Percentiles rank a stretch among this genome's conserved stretches.
Evolutionary conservation across 2,888 invertebrate species (phyloP).

Genomic region (Tenthredo amoena): DNA sequence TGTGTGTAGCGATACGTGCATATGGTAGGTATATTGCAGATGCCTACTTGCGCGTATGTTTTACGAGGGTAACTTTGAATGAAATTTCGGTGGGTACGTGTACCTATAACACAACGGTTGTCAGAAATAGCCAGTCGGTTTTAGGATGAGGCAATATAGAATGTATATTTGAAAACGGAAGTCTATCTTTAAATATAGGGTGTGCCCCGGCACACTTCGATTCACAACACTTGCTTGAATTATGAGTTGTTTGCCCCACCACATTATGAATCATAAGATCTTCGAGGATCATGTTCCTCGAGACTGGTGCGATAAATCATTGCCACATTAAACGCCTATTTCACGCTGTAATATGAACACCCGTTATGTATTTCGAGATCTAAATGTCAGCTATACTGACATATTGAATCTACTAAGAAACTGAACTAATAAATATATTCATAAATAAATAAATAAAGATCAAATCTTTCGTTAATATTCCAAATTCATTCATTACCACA

Average conservation of each 20-base stretch:
- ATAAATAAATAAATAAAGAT: background rate
- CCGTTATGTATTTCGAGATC: slow-evolving; percentile 58
- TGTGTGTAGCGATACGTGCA: background rate
- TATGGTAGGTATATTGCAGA: too few species aligned
- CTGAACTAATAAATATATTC: background rate
- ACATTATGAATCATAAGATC: slow-evolving; percentile 58
- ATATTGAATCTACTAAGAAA: background rate
- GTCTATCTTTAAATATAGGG: slow-evolving; percentile 56
- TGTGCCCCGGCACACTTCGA: slow-evolving; percentile 55
- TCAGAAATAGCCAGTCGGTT: slow-evolving; percentile 43
- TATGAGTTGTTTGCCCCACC: slow-evolving; percentile 53
- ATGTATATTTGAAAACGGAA: slow-evolving; percentile 61
- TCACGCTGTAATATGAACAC: slow-evolving; percentile 66
- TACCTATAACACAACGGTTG: slow-evolving; percentile 8
- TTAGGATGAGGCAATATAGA: slow-evolving; percentile 49
- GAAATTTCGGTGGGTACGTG: background rate
- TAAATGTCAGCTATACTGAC: background rate
- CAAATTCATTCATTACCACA: background rate
- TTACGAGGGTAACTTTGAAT: slow-evolving; percentile 21
- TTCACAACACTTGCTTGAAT: slow-evolving; percentile 58
- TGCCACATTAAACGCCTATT: slow-evolving; percentile 66
- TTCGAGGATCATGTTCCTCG: slow-evolving; percentile 45
- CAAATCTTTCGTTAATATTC: background rate
- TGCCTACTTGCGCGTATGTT: slow-evolving; percentile 11
- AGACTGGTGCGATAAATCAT: slow-evolving; percentile 64